These are phyloP conservation scores for Crotalus horridus DNA, from an alignment of 2,113 vertebrate genomes.

Conservation along the genomic window DNA sequence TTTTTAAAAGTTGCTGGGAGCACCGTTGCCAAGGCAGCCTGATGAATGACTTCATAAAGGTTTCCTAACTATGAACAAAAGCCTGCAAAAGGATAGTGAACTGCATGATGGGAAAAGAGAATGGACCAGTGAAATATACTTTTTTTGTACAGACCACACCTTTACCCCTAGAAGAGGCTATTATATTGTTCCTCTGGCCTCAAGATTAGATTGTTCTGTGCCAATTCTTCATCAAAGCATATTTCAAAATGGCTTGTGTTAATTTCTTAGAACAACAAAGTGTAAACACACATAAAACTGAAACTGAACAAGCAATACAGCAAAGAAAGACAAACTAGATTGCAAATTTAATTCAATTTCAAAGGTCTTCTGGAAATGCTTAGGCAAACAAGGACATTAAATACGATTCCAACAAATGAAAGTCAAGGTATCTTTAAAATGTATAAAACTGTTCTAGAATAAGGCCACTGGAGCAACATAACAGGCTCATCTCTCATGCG, in stretches of 20 bases:
- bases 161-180: conserved; percentile 2
- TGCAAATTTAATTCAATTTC: not conserved
- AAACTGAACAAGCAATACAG: not conserved
- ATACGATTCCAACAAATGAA: not conserved
- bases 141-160: not conserved
- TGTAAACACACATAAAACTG: not conserved
- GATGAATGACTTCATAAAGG: conserved; percentile 6
- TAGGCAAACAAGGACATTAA: not conserved
- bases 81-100: not conserved
- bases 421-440: not conserved
- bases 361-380: not conserved
- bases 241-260: not conserved
- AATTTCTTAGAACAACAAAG: not conserved
- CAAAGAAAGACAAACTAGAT: not conserved
- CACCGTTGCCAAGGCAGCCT: conserved; percentile 31
- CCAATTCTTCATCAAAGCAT: not conserved
- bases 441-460: not conserved
- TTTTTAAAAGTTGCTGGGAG: not conserved
- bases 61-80: conserved; percentile 1
- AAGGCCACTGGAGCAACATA: not conserved
- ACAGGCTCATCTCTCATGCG: not conserved
- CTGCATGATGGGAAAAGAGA: not conserved
- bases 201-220: not conserved
- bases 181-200: not conserved
- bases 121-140: not conserved